These are phyloP conservation scores for Cephalopterus ornatus DNA, from an alignment of 2,113 vertebrate species.

Conservation along the genomic window DNA sequence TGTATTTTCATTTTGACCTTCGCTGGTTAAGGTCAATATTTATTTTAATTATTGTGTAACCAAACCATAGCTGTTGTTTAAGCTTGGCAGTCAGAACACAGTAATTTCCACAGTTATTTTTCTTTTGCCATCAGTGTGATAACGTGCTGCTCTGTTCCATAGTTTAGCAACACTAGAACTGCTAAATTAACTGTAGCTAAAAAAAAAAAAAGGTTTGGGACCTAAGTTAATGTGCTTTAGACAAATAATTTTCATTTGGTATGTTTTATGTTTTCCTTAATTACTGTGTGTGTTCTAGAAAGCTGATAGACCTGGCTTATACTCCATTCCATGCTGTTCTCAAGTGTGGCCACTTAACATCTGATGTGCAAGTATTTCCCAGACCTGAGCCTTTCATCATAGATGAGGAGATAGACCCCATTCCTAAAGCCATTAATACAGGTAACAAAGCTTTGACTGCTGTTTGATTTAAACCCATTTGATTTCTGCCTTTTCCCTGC, in stretches of 20 bases:
- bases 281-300: slow-evolving; percentile 74
- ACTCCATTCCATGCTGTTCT: slow-evolving; percentile 94
- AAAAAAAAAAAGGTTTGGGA: neutral
- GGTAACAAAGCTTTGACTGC: slow-evolving; percentile 72
- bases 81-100: neutral
- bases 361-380: slow-evolving; percentile 97
- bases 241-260: neutral
- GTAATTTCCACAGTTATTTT: neutral
- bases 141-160: neutral
- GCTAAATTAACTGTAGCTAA: neutral
- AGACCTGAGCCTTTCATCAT: slow-evolving; percentile 91
- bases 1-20: neutral
- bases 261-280: neutral
- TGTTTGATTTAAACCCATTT: neutral
- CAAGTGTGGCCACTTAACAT: slow-evolving; percentile 92
- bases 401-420: slow-evolving; percentile 94
- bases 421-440: slow-evolving; percentile 87
- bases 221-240: neutral
- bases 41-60: neutral
- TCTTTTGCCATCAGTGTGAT: neutral
- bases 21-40: neutral
- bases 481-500: neutral
- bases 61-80: neutral
- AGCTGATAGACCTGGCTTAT: slow-evolving; percentile 93
- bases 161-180: neutral